Base-by-base conservation (phyloP, 2,888 invertebrate species). In the Netelia inedita region DNA sequence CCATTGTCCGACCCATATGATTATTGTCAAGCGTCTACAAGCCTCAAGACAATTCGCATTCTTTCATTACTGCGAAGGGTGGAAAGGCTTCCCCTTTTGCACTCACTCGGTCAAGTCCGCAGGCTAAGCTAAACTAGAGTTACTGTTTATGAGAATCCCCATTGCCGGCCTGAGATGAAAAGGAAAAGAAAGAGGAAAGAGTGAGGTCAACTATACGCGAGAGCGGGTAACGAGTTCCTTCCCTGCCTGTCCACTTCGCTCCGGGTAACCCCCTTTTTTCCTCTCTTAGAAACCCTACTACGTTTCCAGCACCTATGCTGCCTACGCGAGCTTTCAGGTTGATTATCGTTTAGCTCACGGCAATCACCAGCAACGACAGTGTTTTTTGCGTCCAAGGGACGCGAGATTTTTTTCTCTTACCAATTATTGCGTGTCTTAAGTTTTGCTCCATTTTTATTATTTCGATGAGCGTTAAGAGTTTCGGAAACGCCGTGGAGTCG, bases 171-270 rank as follows among this genome's bases (percentile, higher is more conserved):
- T 23, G 72, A 66, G 59, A 72, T 61, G 46, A 66, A 28, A 68
- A 11, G 16, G 8, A 61, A 63, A 46, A 46, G 10, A 14, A 35
- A 19, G 11, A 55, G 10, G 41, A 21, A 65, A 55, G 66, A 66
- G 75, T 66, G 79, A 59, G 79, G 79, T 79, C 83, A 79, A 83
- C 75, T 74, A 71, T 69, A 78, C 73, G 65, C 57, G 50, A 71
- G 23, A 63, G 28, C 46, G 35, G 55, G 19, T 83, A 83, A 66
- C 83, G 79, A 79, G 69, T 65, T 79, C 53, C 61, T 46, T 63
- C 35, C 69, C 23, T 43, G 35, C 28, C 41, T 69, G 16, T 41
- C 43, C 57, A 50, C 66, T 41, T 57, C 41, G 6, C 16, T 65
- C 23, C 28, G 28, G 28, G 28, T 28, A 28, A 63, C 59, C 57